These are phyloP conservation scores for Caenorhabditis wallacei DNA, from an alignment of 2,888 invertebrate genomes.

Conservation along the genomic window DNA sequence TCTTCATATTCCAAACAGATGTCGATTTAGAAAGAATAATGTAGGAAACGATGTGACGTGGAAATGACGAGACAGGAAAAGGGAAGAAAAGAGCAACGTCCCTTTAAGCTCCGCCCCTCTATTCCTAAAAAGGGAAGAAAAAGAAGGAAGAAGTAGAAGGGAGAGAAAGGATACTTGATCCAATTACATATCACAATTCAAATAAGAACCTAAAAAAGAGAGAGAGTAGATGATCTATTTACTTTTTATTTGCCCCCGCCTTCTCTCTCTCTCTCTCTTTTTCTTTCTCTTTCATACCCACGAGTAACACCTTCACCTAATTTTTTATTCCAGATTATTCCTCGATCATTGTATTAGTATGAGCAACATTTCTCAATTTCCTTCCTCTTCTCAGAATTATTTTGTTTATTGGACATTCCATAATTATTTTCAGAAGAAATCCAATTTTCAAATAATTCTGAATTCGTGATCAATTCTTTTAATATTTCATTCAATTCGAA, in stretches of 20 bases:
- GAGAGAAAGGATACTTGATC: slow-evolving; percentile 50
- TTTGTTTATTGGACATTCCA: too few relatives aligned
- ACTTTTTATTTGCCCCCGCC: slow-evolving; percentile 42
- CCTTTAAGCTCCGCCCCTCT: slow-evolving; percentile 15
- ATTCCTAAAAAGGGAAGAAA: slow-evolving; percentile 6
- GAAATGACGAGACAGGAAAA: not conserved
- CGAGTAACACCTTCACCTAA: slow-evolving; percentile 20
- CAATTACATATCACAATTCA: slow-evolving; percentile 57
- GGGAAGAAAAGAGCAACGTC: not conserved
- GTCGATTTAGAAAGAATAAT: not conserved
- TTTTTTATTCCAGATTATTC: too few relatives aligned
- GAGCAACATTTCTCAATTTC: too few relatives aligned
- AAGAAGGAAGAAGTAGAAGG: not conserved
- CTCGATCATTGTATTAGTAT: too few relatives aligned
- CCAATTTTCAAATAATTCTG: too few relatives aligned
- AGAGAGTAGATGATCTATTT: slow-evolving; percentile 36
- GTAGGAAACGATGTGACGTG: slow-evolving; percentile 14
- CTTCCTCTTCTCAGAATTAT: too few relatives aligned
- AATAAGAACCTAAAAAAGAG: slow-evolving; percentile 24
- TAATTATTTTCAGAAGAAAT: slow-evolving; percentile 12
- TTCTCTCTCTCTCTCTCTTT: slow-evolving; percentile 5
- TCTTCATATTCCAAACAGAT: slow-evolving; percentile 16
- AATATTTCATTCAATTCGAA: not conserved
- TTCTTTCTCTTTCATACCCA: not conserved
- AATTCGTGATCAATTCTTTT: not conserved